A percentile compares a stretch with the other conserved stretches of the same genome.
phyloP scores from a whole-genome alignment of 2,797 vertebrate species.

The Neoniphon sammara region DNA sequence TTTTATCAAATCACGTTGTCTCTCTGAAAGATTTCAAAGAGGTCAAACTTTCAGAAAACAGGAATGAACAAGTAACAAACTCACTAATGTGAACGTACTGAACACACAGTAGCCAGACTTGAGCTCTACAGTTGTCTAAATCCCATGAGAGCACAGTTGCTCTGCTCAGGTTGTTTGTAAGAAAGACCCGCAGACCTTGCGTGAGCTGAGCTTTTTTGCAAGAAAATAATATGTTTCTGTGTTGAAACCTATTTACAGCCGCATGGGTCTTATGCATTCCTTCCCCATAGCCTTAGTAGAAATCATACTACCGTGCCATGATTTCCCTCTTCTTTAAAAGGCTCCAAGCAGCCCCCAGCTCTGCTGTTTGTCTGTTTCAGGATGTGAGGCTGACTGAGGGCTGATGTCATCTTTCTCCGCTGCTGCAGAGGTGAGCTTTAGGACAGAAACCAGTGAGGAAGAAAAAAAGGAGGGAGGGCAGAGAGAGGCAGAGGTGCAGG shows the following conservation, averaged over 20 bases:
- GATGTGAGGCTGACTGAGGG: constrained; percentile 72
- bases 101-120: neutral
- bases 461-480: constrained; percentile 34
- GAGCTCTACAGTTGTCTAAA: neutral
- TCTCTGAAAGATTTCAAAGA: constrained; percentile 11
- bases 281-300: constrained; percentile 13
- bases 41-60: neutral
- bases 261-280: constrained; percentile 4
- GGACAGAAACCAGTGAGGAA: constrained; percentile 71
- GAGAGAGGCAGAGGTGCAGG: constrained; percentile 26
- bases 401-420: constrained; percentile 79
- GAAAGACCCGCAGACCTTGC: neutral
- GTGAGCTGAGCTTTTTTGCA: neutral
- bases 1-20: neutral
- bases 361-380: constrained; percentile 68
- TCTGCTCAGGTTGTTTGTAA: constrained; percentile 1
- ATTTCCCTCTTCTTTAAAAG: constrained; percentile 43
- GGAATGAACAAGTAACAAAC: neutral
- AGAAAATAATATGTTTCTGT: constrained; percentile 5
- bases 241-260: constrained; percentile 22
- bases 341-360: constrained; percentile 48
- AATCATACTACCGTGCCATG: neutral
- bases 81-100: neutral
- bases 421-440: constrained; percentile 79
- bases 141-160: neutral